Percentiles rank a stretch among this genome's conserved stretches.
Conservation (phyloP, 2,888 invertebrate genomes). For the Gryllus longicercus region DNA sequence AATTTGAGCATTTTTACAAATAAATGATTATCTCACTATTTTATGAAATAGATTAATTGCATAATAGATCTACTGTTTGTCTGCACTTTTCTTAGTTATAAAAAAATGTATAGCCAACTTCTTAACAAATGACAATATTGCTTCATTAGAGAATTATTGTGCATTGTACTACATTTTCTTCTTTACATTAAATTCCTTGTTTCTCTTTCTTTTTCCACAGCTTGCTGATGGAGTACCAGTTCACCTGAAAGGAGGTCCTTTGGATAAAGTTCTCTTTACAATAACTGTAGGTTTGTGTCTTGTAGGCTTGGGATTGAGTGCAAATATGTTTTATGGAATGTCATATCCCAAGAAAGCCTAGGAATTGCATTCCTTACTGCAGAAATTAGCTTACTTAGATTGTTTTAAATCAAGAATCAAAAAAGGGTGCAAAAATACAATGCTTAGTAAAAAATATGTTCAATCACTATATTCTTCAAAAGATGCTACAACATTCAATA, state of each 20-base stretch:
- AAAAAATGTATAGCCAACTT: no score
- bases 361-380: background rate
- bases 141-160: background rate
- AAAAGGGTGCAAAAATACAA: no score
- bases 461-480: no score
- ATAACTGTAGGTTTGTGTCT: constrained; percentile 36
- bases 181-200: background rate
- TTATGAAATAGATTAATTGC: background rate
- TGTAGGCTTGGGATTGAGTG: constrained; percentile 32
- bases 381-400: no score
- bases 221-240: constrained; percentile 37
- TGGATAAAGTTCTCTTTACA: constrained; percentile 38
- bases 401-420: no score
- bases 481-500: no score
- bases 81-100: no score
- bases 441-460: no score
- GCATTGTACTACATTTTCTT: background rate
- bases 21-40: background rate
- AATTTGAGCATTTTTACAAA: background rate
- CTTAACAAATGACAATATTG: background rate
- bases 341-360: constrained; percentile 35
- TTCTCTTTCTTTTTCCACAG: constrained; percentile 22
- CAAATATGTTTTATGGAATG: constrained; percentile 31
- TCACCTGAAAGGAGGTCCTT: constrained; percentile 40
- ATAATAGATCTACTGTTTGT: no score